phyloP scores from a whole-genome alignment of 2,888 invertebrate genomes.

The Thysanoteuthis rhombus region DNA sequence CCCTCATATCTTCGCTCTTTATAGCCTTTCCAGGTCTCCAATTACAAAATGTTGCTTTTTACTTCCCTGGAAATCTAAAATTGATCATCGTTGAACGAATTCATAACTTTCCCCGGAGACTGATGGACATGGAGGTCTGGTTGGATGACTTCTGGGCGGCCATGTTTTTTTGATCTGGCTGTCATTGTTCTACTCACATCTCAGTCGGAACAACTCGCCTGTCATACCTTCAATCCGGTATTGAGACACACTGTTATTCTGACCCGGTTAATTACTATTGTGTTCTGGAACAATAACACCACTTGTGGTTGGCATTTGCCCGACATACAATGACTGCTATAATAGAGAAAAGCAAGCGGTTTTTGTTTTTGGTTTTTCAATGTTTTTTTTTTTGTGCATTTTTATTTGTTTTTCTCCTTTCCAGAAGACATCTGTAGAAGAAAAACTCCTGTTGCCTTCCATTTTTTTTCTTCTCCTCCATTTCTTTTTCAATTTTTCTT shows the following conservation, averaged over 20 bases:
- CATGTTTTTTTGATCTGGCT: neutral
- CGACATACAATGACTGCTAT: neutral
- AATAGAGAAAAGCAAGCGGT: neutral
- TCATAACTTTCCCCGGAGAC: neutral
- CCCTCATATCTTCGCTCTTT: neutral
- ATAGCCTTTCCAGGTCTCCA: neutral
- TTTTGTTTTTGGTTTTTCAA: neutral
- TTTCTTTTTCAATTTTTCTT: no score
- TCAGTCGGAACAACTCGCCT: neutral
- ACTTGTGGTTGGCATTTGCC: neutral
- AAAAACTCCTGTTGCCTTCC: no score
- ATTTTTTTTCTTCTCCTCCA: no score
- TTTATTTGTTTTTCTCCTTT: no score
- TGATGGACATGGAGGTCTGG: neutral
- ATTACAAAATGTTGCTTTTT: neutral
- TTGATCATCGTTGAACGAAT: neutral
- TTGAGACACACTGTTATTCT: neutral
- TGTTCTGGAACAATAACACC: neutral
- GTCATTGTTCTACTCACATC: neutral
- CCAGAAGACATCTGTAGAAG: no score
- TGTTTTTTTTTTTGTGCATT: neutral
- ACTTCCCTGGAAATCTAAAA: neutral
- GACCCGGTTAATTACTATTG: neutral
- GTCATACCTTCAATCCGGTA: neutral
- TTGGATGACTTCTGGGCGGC: neutral